A percentile compares a stretch with the other conserved stretches of the same genome.
Conservation (phyloP, 2,113 vertebrate species). For the Semnornis frantzii region DNA sequence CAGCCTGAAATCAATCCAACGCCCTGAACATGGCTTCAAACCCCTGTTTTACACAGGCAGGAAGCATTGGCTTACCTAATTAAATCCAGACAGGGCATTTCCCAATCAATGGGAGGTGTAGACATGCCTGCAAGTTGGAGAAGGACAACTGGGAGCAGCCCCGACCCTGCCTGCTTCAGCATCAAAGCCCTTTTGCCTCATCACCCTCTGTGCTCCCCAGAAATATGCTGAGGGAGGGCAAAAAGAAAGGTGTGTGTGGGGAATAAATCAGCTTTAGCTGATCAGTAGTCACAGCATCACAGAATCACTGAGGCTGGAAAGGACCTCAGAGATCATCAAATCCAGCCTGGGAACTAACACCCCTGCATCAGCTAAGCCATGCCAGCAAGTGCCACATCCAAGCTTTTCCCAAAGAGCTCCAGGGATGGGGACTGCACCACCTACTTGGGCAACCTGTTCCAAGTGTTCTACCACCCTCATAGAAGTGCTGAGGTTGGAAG, state of each 20-base stretch:
- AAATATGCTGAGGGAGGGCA: background rate
- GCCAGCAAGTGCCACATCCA: too few species aligned
- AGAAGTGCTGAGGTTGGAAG: too few species aligned
- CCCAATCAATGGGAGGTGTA: background rate
- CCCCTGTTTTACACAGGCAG: background rate
- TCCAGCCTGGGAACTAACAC: too few species aligned
- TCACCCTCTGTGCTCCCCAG: background rate
- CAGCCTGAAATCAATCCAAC: slow-evolving; percentile 45
- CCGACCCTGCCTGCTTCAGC: background rate
- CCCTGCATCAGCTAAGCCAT: too few species aligned
- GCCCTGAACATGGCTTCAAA: slow-evolving; percentile 5
- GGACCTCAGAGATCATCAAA: too few species aligned
- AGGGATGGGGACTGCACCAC: too few species aligned
- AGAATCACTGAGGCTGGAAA: too few species aligned
- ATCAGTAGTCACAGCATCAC: too few species aligned
- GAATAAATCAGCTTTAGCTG: background rate
- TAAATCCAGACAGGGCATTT: slow-evolving; percentile 4
- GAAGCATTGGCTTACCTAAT: background rate
- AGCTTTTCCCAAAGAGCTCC: too few species aligned
- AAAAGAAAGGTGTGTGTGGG: background rate
- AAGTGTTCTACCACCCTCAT: too few species aligned
- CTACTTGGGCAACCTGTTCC: too few species aligned
- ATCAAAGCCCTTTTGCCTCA: background rate
- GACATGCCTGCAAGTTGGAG: accelerated
- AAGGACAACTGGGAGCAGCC: background rate